These are phyloP conservation scores for Crypturellus tataupa DNA, from an alignment of 2,797 vertebrate genomes.

Conservation along the genomic window DNA sequence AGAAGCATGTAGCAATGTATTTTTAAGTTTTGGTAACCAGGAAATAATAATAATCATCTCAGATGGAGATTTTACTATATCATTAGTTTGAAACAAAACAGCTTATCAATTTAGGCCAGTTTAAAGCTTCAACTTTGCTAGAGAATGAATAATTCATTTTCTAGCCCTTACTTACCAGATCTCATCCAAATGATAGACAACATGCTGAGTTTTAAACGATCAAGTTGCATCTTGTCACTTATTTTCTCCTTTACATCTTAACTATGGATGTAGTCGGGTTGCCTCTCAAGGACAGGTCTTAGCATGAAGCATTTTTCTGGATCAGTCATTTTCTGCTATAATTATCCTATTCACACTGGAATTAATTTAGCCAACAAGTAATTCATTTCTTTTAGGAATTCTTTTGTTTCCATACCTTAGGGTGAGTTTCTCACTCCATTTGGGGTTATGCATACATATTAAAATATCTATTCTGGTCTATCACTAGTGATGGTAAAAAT, in stretches of 20 bases:
- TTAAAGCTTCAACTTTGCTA: background rate
- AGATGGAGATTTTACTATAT: background rate
- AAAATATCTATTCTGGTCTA: background rate
- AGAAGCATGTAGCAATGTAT: background rate
- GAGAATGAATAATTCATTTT: background rate
- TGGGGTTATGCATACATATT: background rate
- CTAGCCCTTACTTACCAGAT: background rate
- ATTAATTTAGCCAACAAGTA: background rate
- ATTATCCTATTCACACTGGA: background rate
- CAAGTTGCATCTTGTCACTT: background rate
- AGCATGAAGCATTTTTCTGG: background rate
- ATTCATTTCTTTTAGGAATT: background rate
- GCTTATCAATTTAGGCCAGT: background rate
- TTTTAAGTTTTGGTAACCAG: background rate
- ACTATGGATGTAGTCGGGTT: background rate
- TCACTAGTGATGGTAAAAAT: background rate
- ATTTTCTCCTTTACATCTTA: background rate
- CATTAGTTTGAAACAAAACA: background rate
- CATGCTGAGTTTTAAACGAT: background rate
- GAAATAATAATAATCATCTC: background rate
- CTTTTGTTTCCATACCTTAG: background rate
- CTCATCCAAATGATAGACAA: background rate
- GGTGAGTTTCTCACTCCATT: background rate
- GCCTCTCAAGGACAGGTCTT: background rate
- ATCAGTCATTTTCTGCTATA: background rate